A percentile compares a stretch with the other conserved stretches of the same genome.
Conservation (phyloP, 2,797 vertebrate species). For the Austrolebias charrua region DNA sequence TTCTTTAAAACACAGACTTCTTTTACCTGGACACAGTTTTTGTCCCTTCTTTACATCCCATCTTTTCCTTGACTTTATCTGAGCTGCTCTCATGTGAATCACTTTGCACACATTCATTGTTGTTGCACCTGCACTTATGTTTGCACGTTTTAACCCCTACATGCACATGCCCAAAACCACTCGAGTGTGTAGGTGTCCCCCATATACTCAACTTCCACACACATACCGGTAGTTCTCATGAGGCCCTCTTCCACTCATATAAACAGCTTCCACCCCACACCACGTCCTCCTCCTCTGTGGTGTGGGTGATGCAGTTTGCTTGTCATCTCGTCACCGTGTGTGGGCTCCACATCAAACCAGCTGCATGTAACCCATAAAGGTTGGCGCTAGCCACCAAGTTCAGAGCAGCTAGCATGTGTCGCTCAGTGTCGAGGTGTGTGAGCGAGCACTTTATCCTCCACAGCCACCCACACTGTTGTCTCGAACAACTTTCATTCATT, state of each 20-base stretch:
- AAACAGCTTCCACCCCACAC: constrained; percentile 54
- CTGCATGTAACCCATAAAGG: constrained; percentile 62
- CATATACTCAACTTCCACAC: constrained; percentile 11
- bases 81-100: not conserved
- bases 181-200: constrained; percentile 1
- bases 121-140: constrained; percentile 15
- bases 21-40: constrained; percentile 5
- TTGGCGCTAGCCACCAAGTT: constrained; percentile 50
- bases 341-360: constrained; percentile 72
- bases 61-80: constrained; percentile 3
- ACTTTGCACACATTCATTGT: constrained; percentile 15
- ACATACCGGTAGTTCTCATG: constrained; percentile 13
- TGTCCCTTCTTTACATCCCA: not conserved
- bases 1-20: not conserved
- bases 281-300: constrained; percentile 20
- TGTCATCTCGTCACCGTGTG: constrained; percentile 70
- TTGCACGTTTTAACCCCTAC: not conserved
- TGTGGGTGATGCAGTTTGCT: constrained; percentile 55
- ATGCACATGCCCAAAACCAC: not conserved
- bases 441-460: constrained; percentile 27
- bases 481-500: constrained; percentile 36
- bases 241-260: constrained; percentile 22
- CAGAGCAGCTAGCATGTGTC: constrained; percentile 50
- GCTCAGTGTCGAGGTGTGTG: constrained; percentile 33
- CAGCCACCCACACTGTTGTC: constrained; percentile 59